Percentiles rank a stretch among this genome's conserved stretches.
These are phyloP conservation scores for Physocephala rufipes DNA, from an alignment of 2,888 invertebrate species.

Conservation along the genomic window DNA sequence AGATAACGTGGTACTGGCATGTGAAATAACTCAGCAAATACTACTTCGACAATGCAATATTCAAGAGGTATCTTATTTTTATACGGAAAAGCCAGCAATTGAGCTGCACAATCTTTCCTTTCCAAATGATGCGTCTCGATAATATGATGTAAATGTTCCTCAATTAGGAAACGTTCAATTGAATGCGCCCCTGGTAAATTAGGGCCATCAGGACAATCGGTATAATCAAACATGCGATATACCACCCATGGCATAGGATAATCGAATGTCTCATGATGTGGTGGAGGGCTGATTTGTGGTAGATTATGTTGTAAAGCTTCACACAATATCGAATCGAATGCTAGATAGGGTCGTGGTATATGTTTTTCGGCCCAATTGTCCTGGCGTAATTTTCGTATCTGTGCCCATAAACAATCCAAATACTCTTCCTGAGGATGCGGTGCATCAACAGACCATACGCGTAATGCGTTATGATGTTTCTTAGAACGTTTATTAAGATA, in stretches of 20 bases:
- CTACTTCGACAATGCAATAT: constrained; percentile 97
- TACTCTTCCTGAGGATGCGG: constrained; percentile 98
- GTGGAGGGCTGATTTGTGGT: constrained; percentile 89
- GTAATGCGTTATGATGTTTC: constrained; percentile 90
- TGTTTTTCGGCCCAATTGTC: constrained; percentile 98
- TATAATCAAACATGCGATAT: constrained; percentile 98
- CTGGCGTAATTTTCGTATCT: constrained; percentile 87
- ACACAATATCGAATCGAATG: constrained; percentile 93
- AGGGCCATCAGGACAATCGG: constrained; percentile 95
- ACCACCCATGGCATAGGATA: constrained; percentile 97
- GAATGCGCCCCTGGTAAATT: constrained; percentile 95
- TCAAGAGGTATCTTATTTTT: constrained; percentile 95
- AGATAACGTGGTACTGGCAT: constrained; percentile 88
- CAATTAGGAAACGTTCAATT: constrained; percentile 96
- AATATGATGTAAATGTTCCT: constrained; percentile 95
- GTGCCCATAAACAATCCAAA: constrained; percentile 96
- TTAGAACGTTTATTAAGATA: constrained; percentile 93
- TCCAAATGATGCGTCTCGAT: constrained; percentile 88
- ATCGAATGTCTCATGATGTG: constrained; percentile 86
- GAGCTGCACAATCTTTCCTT: constrained; percentile 94
- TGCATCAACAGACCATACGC: constrained; percentile 93
- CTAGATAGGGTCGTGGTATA: constrained; percentile 93
- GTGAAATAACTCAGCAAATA: constrained; percentile 93
- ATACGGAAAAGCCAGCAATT: constrained; percentile 90
- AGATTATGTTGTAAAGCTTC: constrained; percentile 96